These are phyloP conservation scores for Colostygia pectinataria DNA, from an alignment of 2,888 invertebrate genomes.

Conservation along the genomic window DNA sequence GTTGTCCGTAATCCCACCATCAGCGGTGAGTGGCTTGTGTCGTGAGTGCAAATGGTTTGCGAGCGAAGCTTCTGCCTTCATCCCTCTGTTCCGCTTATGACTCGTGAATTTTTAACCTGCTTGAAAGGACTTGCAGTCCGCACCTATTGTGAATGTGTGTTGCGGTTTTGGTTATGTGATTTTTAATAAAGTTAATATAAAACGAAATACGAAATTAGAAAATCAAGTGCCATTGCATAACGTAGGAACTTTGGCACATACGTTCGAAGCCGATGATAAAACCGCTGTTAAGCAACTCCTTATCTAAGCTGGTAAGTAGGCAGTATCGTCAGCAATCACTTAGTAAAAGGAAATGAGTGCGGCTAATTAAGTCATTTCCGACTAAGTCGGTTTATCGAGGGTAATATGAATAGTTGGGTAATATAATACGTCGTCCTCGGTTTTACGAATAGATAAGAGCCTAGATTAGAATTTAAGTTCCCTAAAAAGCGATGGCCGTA, in stretches of 20 bases:
- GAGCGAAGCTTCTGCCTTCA: conserved; percentile 43
- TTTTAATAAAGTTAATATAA: neutral
- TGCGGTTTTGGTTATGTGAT: conserved; percentile 12
- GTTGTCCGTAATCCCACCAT: conserved; percentile 43
- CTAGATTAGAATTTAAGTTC: neutral
- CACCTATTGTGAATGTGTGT: conserved; percentile 38
- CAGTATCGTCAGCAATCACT: conserved; percentile 24
- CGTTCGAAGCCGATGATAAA: too few species aligned
- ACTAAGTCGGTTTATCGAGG: conserved; percentile 45
- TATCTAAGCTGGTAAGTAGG: conserved; percentile 15
- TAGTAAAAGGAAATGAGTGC: conserved; percentile 38
- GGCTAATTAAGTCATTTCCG: conserved; percentile 52
- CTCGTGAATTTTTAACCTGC: conserved; percentile 71
- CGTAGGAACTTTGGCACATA: too few species aligned
- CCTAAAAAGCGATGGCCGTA: too few species aligned
- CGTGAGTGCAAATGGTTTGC: conserved; percentile 56
- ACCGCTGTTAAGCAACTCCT: conserved; percentile 12
- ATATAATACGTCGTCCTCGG: conserved; percentile 6
- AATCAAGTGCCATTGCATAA: too few species aligned
- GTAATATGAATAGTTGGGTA: conserved; percentile 34
- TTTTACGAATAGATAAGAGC: conserved; percentile 15
- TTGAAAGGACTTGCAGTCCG: conserved; percentile 56
- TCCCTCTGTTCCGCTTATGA: conserved; percentile 64
- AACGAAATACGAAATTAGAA: too few species aligned
- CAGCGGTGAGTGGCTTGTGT: conserved; percentile 44